Evolutionary conservation across 37 sponge, comb jelly and placozoan genomes (phyloP).

Genomic region (Geodia barretti): DNA sequence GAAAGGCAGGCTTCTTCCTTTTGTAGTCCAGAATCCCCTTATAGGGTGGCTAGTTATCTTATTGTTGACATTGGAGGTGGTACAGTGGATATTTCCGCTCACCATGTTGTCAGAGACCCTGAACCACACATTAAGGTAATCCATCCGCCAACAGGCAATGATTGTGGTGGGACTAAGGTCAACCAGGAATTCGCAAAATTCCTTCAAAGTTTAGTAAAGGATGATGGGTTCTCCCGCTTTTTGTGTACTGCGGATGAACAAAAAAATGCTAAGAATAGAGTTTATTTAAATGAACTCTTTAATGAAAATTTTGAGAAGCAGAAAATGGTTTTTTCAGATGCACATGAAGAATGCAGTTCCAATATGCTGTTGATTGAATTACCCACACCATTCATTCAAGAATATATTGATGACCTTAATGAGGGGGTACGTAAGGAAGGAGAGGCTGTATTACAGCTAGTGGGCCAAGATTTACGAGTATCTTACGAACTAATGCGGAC

Average conservation of each 20-base stretch:
- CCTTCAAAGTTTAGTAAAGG: slow-evolving; percentile 2
- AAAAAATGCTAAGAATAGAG: background rate
- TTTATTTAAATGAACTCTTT: slow-evolving; percentile 9
- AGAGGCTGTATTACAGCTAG: background rate
- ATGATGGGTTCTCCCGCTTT: slow-evolving; percentile 4
- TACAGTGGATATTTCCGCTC: slow-evolving; percentile 42
- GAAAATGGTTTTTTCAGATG: slow-evolving; percentile 19
- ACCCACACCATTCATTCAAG: background rate
- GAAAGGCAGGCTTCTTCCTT: background rate
- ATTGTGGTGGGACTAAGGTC: slow-evolving; percentile 26
- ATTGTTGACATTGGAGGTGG: slow-evolving; percentile 52
- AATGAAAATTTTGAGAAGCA: slow-evolving; percentile 28
- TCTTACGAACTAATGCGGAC: slow-evolving; percentile 3
- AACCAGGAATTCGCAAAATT: slow-evolving; percentile 21
- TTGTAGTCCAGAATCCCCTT: background rate
- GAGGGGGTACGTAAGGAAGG: background rate
- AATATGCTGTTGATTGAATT: background rate
- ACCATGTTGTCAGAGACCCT: background rate
- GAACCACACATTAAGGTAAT: slow-evolving; percentile 13
- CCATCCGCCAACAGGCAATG: slow-evolving; percentile 23
- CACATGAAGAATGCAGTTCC: background rate
- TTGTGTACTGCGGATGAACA: background rate
- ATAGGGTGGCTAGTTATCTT: background rate
- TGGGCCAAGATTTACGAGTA: background rate
- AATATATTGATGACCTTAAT: background rate